These are phyloP conservation scores for Caretta caretta DNA, from an alignment of 2,113 vertebrate species.

Conservation along the genomic window DNA sequence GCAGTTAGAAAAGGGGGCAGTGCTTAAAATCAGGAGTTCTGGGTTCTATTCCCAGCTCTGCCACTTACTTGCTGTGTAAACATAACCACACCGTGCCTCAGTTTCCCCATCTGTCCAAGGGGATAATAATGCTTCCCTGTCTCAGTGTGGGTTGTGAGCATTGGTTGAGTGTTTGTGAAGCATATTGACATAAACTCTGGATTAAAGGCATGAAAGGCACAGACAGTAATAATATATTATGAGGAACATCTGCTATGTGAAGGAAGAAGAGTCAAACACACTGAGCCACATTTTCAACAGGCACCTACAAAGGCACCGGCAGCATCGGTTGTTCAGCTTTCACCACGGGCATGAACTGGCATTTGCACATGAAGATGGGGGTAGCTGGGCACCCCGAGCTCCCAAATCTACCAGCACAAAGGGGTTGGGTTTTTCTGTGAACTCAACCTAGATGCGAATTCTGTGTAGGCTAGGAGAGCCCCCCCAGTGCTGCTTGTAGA, in stretches of 20 bases:
- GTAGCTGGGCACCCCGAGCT: rapidly evolving
- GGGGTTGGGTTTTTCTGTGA: neutral
- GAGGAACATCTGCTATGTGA: neutral
- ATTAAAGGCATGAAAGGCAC: neutral
- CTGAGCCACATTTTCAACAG: neutral
- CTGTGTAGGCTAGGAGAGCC: neutral
- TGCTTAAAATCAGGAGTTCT: neutral
- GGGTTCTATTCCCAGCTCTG: neutral
- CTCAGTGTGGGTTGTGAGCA: neutral
- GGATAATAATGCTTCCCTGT: neutral
- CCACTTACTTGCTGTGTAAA: neutral
- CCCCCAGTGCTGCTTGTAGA: neutral
- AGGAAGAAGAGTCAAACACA: neutral
- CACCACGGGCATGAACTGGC: neutral
- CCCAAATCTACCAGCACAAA: rapidly evolving
- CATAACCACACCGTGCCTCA: neutral
- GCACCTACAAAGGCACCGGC: neutral
- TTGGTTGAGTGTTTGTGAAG: neutral
- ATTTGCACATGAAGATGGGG: rapidly evolving
- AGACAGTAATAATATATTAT: neutral
- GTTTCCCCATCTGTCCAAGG: neutral
- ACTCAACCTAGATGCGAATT: rapidly evolving
- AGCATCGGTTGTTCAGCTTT: neutral
- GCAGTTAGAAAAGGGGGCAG: neutral
- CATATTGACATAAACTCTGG: no score